Base-by-base conservation (phyloP, 2,888 invertebrate species). In the Gymnosoma rotundatum region DNA sequence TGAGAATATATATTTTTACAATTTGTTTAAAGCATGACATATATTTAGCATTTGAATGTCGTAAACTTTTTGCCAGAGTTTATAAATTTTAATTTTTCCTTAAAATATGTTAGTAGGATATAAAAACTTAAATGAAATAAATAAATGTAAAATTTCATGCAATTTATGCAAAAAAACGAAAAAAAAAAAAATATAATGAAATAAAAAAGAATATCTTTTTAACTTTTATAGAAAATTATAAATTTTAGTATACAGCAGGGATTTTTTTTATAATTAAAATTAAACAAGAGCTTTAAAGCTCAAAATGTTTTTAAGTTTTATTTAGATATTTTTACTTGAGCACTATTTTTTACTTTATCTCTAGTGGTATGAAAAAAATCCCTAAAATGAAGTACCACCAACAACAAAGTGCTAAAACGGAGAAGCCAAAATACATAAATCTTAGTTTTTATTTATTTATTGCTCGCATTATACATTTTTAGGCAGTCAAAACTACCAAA, bases 401-500 rank as follows among this genome's bases (percentile, higher is more conserved):
- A 63, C 18, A 63, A 48, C 18, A 70, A 63, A 63, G 25, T 70
- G 32, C 50, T 67, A 42, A 18, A 42, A 5, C 52, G 14, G 42
- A 14, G 36, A 45, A 45, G 32, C 32, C 32, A 48, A 58, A 48
- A 60, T 21, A 60, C 52, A 58, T 25, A 25, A 25, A 61, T 52
- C 25, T 52, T 61, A 45, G 61, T 52, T 54, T 36, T 25, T 60
- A 10, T n/a, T 45, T 67, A 58, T 56, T 50, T 20, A 56, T 56
- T 32, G 18, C 52, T 50, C 12, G 2, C 21, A n/a, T 36, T 42
- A 10, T 54, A 36, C 52, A 36, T 2, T 42, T 72, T n/a, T 73
- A 73, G 66, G 79, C 60, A 79, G 79, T 79, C 64, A 60, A 36
- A 79, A 67, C 66, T n/a, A n/a, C 60, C 60, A 79, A 67, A 79